phyloP scores from a whole-genome alignment of 2,888 invertebrate species.

The Hecatera dysodea region DNA sequence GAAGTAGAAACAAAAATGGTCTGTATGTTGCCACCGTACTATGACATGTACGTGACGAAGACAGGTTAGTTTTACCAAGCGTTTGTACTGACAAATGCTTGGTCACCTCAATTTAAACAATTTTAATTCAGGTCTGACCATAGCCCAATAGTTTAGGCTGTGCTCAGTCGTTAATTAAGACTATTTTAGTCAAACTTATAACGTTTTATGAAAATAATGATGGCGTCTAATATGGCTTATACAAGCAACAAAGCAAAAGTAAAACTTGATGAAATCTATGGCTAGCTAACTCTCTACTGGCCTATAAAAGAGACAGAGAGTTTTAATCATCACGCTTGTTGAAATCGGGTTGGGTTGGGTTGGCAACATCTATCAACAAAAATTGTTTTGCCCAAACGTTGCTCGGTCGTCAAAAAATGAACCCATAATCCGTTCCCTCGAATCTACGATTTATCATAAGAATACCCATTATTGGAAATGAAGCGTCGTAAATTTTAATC shows the following conservation, averaged over 20 bases:
- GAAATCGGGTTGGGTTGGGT: neutral
- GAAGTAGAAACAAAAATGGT: constrained; percentile 3
- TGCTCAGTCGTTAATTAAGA: neutral
- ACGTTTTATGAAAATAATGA: neutral
- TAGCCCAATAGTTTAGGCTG: no score
- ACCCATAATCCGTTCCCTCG: no score
- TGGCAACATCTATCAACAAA: neutral
- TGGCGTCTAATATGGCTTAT: neutral
- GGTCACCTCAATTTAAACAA: no score
- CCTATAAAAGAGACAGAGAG: no score
- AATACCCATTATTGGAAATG: no score
- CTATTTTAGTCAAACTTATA: neutral
- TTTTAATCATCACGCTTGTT: neutral
- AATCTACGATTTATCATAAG: no score
- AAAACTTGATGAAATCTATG: neutral
- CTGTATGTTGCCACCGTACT: neutral
- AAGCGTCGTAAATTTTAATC: no score
- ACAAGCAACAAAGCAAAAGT: neutral
- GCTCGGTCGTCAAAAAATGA: neutral
- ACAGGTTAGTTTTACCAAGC: neutral
- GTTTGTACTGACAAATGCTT: no score
- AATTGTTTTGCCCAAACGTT: neutral
- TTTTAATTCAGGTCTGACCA: no score
- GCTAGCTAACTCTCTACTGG: no score
- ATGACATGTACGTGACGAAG: neutral